A percentile compares a stretch with the other conserved stretches of the same genome.
Evolutionary conservation across 2,797 vertebrate species (phyloP).

Genomic region (Lepilemur ruficaudatus): DNA sequence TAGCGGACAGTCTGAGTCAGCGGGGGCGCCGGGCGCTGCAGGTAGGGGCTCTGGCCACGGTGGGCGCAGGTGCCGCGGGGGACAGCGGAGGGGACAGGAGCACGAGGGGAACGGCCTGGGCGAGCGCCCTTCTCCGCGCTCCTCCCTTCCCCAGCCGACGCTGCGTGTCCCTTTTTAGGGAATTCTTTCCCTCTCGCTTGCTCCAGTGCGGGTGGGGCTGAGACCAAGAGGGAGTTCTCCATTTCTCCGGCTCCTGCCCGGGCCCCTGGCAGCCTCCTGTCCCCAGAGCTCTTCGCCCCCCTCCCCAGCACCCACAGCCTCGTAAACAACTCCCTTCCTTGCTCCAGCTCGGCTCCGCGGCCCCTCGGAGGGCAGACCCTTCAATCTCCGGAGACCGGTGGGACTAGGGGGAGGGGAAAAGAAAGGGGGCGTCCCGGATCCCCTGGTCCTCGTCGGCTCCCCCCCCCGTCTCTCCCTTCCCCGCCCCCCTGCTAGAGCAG

Average conservation of each 20-base stretch:
- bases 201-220: conserved; percentile 54
- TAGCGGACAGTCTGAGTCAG: conserved; percentile 49
- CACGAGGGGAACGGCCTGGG: neutral
- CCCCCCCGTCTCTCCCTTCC: neutral
- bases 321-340: conserved; percentile 42
- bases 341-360: neutral
- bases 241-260: neutral
- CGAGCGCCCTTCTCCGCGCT: neutral
- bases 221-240: neutral
- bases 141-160: neutral
- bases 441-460: neutral
- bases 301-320: neutral
- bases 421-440: neutral
- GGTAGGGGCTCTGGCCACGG: conserved; percentile 55
- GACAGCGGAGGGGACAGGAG: neutral
- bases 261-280: neutral
- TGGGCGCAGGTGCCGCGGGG: conserved; percentile 58
- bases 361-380: neutral
- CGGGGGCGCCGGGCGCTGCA: conserved; percentile 55
- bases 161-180: conserved; percentile 70
- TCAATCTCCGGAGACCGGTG: neutral
- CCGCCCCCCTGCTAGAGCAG: neutral
- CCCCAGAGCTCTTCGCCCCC: neutral
- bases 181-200: conserved; percentile 56
- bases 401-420: neutral